Evolutionary conservation across 2,888 invertebrate genomes (phyloP).

Genomic region (Erpobdella octoculata): DNA sequence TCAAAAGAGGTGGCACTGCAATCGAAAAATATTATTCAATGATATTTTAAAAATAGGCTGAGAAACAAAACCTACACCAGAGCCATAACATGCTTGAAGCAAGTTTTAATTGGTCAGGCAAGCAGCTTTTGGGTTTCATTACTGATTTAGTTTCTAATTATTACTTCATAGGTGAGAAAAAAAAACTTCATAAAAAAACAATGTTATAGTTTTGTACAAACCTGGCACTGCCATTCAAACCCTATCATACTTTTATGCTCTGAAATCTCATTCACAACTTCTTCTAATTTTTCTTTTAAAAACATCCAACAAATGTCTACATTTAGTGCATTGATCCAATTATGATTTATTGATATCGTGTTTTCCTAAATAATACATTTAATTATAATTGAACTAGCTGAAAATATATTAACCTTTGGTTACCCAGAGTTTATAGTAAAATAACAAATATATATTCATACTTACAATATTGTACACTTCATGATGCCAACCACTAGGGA

Average conservation of each 20-base stretch:
- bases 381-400: too few relatives aligned
- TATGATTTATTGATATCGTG: slow-evolving; percentile 90
- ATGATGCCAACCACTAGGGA: slow-evolving; percentile 94
- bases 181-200: too few relatives aligned
- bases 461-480: slow-evolving; percentile 80
- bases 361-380: slow-evolving; percentile 59
- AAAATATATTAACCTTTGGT: too few relatives aligned
- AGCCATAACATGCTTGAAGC: too few relatives aligned
- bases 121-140: too few relatives aligned
- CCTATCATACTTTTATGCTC: slow-evolving; percentile 53
- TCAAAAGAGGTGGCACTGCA: too few relatives aligned
- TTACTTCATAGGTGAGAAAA: too few relatives aligned
- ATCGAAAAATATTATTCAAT: too few relatives aligned
- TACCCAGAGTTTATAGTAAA: background rate
- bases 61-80: too few relatives aligned
- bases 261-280: slow-evolving; percentile 69
- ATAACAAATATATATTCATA: background rate
- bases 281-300: slow-evolving; percentile 60
- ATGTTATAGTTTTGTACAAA: background rate
- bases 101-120: too few relatives aligned
- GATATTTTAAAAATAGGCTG: too few relatives aligned
- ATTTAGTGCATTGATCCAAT: slow-evolving; percentile 90
- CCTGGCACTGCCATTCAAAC: slow-evolving; percentile 27
- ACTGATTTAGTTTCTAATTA: too few relatives aligned
- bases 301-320: slow-evolving; percentile 66